Conservation (phyloP, 1,140 invertebrate genomes). For the Drosophila chauvacae region DNA sequence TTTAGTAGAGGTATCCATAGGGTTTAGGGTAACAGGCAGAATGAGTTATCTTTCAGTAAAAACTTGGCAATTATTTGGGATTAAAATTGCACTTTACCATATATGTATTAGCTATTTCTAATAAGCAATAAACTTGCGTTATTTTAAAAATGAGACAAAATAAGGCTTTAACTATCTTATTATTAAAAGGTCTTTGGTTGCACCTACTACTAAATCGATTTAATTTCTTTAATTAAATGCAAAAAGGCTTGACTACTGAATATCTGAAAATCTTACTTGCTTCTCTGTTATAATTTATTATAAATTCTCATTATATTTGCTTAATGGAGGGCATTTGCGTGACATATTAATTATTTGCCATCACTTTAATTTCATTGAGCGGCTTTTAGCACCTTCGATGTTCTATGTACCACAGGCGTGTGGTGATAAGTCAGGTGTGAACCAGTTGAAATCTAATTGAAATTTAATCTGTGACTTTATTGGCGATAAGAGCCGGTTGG, state of each 20-base stretch:
- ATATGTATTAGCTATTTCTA: no score
- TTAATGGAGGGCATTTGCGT: background rate
- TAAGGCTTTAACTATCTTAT: no score
- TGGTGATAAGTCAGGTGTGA: constrained; percentile 28
- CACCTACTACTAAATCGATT: no score
- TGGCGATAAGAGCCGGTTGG: background rate
- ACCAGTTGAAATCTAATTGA: constrained; percentile 23
- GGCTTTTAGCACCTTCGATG: background rate
- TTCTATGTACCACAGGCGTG: background rate
- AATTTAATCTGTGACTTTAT: constrained; percentile 26
- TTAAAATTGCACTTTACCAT: background rate
- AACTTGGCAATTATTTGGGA: background rate
- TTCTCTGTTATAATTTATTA: background rate
- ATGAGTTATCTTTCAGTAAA: background rate
- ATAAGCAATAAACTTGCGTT: no score
- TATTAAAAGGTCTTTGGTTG: no score
- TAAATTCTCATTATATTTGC: background rate
- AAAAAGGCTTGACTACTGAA: no score
- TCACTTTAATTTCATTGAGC: constrained; percentile 3
- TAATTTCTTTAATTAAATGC: no score
- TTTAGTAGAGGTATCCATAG: background rate
- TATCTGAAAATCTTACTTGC: no score
- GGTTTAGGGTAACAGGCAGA: background rate
- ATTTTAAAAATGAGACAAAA: no score
- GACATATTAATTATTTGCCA: background rate